A percentile compares a stretch with the other conserved stretches of the same genome.
phyloP scores from a whole-genome alignment of 1,140 invertebrate species.

The Drosophila cardini region DNA sequence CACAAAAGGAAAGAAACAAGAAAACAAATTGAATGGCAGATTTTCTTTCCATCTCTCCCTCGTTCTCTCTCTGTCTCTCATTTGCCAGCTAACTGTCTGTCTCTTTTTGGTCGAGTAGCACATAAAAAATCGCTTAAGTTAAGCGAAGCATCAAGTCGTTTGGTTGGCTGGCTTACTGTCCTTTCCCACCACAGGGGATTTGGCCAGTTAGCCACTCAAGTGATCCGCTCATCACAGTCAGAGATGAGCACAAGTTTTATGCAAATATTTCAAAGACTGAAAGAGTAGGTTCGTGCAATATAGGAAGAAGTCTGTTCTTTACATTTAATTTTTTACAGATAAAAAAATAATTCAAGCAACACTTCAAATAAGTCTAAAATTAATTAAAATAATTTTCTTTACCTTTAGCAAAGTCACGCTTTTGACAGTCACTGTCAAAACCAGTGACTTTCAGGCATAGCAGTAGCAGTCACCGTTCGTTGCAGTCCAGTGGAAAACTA shows the following conservation, averaged over 20 bases:
- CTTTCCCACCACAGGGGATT: slow-evolving; percentile 72
- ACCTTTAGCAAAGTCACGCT: not conserved
- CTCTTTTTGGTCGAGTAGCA: slow-evolving; percentile 50
- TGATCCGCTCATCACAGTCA: slow-evolving; percentile 45
- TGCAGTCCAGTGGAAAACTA: slow-evolving; percentile 69
- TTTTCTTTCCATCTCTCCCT: slow-evolving; percentile 36
- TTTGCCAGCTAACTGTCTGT: not conserved
- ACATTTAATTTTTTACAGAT: too few species aligned
- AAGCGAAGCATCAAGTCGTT: slow-evolving; percentile 82
- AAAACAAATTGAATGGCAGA: slow-evolving; percentile 55
- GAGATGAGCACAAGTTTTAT: slow-evolving; percentile 59
- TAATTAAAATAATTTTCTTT: too few species aligned
- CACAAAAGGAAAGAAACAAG: slow-evolving; percentile 5
- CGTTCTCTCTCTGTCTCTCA: not conserved
- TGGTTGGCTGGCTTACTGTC: slow-evolving; percentile 58
- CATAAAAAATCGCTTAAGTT: slow-evolving; percentile 82
- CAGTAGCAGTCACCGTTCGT: slow-evolving; percentile 46
- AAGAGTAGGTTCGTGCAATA: too few species aligned
- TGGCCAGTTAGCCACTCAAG: slow-evolving; percentile 78
- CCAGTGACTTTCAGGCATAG: slow-evolving; percentile 18
- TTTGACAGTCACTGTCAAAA: slow-evolving; percentile 6
- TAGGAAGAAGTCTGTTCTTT: too few species aligned
- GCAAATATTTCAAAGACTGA: slow-evolving; percentile 12
- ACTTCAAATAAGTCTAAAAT: too few species aligned
- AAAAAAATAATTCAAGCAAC: too few species aligned